Base-by-base conservation (phyloP, 2,888 invertebrate species). In the Corbicula japonica region DNA sequence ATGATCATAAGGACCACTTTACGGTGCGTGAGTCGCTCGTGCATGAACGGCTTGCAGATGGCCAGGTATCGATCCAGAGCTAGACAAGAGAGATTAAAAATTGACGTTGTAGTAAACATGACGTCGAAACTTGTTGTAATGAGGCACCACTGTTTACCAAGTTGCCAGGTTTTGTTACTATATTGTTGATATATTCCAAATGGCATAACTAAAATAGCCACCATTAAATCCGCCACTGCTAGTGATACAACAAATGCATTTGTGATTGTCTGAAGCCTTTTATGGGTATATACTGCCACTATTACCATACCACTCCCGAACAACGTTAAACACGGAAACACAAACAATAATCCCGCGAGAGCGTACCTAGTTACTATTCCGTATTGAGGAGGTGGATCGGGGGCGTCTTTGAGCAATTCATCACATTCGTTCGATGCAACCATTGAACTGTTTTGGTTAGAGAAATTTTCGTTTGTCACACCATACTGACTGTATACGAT, bases 191-290 rank as follows among this genome's bases (percentile, higher is more conserved):
- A 91, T 48, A 90, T 89, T 34, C 87, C 89, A 76, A 91, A 91
- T 4, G 92, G 92, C 92, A 92, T 92, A 10, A 92, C 92, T 56
- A 89, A 80, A 23, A 91, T 78, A 2, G 90, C 90, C n/a, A 92
- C 92, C 68, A 90, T 85, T 56, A 87, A 85, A 71, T 92, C 92
- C 1, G 92, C 91, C 5, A 88, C 83, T 5, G 92, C 90, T 28
- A 92, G 79, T 8, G 91, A 91, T 62, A 90, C 88, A 21, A 92
- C 89, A 73, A 92, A 92, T 23, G 87, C 88, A 82, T 92, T 92
- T 5, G 92, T 92, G 35, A 89, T 86, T 5, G 88, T 90, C 35
- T 88, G 83, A 35, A 92, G 76, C 15, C 89, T 86, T 58, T 89
- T 86, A 78, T 91, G 91, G 0, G 89, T 90, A 34, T 86, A 80